Conservation (phyloP, 2,797 vertebrate genomes). For the Distichodus sexfasciatus region DNA sequence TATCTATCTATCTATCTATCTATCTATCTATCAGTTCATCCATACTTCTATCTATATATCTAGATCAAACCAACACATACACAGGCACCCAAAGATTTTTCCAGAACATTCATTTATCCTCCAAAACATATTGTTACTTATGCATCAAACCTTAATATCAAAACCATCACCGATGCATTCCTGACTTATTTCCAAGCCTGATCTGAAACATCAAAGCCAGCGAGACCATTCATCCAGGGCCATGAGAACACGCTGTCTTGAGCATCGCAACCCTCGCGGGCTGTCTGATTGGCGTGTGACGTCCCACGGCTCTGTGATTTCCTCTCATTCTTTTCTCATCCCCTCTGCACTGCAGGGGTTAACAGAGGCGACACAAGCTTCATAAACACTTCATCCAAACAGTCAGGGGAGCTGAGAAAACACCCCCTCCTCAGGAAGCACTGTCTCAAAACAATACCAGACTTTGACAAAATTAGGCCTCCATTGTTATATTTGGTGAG, state of each 20-base stretch:
- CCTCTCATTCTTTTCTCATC: slow-evolving; percentile 57
- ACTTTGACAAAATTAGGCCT: slow-evolving; percentile 9
- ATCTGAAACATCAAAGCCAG: neutral
- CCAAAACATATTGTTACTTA: neutral
- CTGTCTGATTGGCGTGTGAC: slow-evolving; percentile 65
- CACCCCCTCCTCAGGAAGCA: slow-evolving; percentile 19
- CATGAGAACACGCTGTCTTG: slow-evolving; percentile 41
- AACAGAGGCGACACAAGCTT: slow-evolving; percentile 57
- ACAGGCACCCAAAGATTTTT: too few relatives aligned
- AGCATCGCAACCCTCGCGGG: slow-evolving; percentile 59
- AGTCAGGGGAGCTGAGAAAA: slow-evolving; percentile 31
- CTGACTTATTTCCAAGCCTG: neutral
- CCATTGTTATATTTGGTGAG: neutral
- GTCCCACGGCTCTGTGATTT: slow-evolving; percentile 71
- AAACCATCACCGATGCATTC: neutral
- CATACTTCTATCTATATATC: too few relatives aligned
- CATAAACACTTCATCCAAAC: slow-evolving; percentile 55
- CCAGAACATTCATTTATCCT: neutral
- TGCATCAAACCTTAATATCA: neutral
- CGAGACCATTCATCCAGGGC: slow-evolving; percentile 8
- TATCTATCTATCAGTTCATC: too few relatives aligned
- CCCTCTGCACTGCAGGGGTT: slow-evolving; percentile 56
- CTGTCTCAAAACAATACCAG: neutral
- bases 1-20: too few relatives aligned
- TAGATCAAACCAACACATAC: too few relatives aligned